A percentile compares a stretch with the other conserved stretches of the same genome.
Conservation (phyloP, 2,888 invertebrate genomes). For the Sinohyriopsis cumingii region DNA sequence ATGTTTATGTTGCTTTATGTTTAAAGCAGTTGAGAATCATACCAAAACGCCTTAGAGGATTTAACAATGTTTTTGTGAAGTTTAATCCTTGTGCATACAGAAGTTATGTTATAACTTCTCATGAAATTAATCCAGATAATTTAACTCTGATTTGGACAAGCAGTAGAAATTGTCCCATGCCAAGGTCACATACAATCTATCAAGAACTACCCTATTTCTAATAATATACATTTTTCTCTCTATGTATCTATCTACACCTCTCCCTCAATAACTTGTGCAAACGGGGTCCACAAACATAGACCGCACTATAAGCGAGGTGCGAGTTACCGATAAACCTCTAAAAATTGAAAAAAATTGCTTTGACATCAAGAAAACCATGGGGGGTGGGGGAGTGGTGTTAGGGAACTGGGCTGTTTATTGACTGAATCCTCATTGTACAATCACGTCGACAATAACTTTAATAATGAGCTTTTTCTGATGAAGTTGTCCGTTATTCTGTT, state of each 20-base stretch:
- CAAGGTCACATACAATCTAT: constrained; percentile 23
- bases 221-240: background rate
- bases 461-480: too few species aligned
- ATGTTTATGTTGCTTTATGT: constrained; percentile 59
- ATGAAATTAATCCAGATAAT: constrained; percentile 23
- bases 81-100: constrained; percentile 47
- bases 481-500: too few species aligned
- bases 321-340: too few species aligned
- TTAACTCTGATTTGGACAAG: constrained; percentile 35
- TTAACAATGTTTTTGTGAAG: constrained; percentile 36
- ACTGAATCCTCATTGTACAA: too few species aligned
- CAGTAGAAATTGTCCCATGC: constrained; percentile 23
- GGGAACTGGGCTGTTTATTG: too few species aligned
- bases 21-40: constrained; percentile 35
- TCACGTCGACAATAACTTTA: too few species aligned
- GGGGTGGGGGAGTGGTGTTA: too few species aligned
- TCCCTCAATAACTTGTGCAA: too few species aligned
- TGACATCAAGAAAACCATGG: too few species aligned
- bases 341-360: too few species aligned
- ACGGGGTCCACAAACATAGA: too few species aligned
- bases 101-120: constrained; percentile 49
- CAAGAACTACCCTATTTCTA: constrained; percentile 22
- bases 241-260: background rate
- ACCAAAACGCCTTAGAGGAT: constrained; percentile 43
- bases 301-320: too few species aligned